Evolutionary conservation across 2,797 vertebrate species (phyloP).

Genomic region (Limnodromus scolopaceus): DNA sequence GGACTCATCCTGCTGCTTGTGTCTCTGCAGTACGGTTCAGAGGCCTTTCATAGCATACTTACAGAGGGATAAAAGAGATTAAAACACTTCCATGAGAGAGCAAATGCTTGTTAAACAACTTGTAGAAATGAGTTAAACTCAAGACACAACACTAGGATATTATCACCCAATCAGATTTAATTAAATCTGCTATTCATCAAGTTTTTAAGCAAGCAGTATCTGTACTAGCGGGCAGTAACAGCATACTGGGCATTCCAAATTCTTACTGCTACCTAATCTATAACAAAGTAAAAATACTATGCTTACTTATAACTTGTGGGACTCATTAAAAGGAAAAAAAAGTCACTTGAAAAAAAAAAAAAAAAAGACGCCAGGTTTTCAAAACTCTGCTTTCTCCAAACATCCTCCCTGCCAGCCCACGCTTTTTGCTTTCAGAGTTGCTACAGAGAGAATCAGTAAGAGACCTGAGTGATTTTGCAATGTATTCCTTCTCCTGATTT

Average conservation of each 20-base stretch:
- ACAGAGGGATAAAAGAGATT: neutral
- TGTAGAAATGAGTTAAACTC: neutral
- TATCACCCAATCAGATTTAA: neutral
- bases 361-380: neutral
- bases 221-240: rapidly evolving
- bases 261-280: neutral
- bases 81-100: rapidly evolving
- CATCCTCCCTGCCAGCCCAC: neutral
- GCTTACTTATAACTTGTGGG: neutral
- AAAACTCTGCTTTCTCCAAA: neutral
- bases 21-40: neutral
- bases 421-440: neutral
- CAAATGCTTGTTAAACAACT: neutral
- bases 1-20: neutral
- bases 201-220: neutral
- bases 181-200: neutral
- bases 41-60: rapidly evolving
- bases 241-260: neutral
- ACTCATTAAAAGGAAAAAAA: neutral
- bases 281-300: neutral
- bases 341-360: neutral
- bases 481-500: neutral
- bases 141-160: neutral
- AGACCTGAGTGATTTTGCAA: neutral
- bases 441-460: neutral